These are phyloP conservation scores for Eueides isabella DNA, from an alignment of 1,140 invertebrate species.

Conservation along the genomic window DNA sequence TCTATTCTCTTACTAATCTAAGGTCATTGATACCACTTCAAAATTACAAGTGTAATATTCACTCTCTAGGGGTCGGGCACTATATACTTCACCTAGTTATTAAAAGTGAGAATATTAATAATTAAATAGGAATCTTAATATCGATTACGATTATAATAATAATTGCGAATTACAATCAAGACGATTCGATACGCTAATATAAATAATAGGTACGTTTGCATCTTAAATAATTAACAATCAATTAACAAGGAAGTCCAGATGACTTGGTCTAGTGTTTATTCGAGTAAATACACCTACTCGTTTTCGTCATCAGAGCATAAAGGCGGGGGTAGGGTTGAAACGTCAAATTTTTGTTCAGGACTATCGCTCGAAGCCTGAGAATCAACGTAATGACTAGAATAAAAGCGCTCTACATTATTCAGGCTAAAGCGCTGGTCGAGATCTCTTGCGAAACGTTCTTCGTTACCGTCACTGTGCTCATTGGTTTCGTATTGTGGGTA, in stretches of 20 bases:
- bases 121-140: slow-evolving; percentile 69
- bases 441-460: slow-evolving; percentile 64
- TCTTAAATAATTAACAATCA: slow-evolving; percentile 50
- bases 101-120: slow-evolving; percentile 69
- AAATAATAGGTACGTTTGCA: slow-evolving; percentile 52
- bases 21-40: slow-evolving; percentile 50
- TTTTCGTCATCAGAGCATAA: slow-evolving; percentile 85
- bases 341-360: slow-evolving; percentile 86
- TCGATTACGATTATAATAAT: slow-evolving; percentile 65
- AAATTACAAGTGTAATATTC: slow-evolving; percentile 58
- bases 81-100: slow-evolving; percentile 67
- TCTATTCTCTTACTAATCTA: slow-evolving; percentile 67
- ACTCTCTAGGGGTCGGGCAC: slow-evolving; percentile 68
- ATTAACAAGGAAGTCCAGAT: slow-evolving; percentile 45
- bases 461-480: slow-evolving; percentile 47
- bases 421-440: slow-evolving; percentile 74
- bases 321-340: slow-evolving; percentile 86
- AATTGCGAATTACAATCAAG: slow-evolving; percentile 65
- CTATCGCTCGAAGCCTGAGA: slow-evolving; percentile 81
- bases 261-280: slow-evolving; percentile 30
- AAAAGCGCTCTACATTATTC: slow-evolving; percentile 76
- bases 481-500: slow-evolving; percentile 79
- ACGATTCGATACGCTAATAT: slow-evolving; percentile 57
- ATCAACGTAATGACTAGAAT: slow-evolving; percentile 78
- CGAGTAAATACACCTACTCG: slow-evolving; percentile 57